Percentiles rank a stretch among this genome's conserved stretches.
Conservation (phyloP, 2,888 invertebrate genomes). For the Philonicus albiceps region DNA sequence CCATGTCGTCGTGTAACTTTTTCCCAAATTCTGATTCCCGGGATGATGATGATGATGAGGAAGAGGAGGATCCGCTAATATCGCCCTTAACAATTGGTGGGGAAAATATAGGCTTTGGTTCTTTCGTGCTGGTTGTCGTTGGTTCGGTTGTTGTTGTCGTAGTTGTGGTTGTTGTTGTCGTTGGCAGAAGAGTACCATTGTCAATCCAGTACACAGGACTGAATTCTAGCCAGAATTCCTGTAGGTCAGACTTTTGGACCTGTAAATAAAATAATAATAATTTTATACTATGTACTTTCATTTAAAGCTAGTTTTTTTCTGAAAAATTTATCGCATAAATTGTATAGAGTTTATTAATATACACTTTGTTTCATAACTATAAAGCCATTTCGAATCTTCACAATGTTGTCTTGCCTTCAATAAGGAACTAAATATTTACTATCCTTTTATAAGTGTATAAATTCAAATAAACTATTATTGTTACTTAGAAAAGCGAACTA, state of each 20-base stretch:
- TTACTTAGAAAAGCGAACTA: too few relatives aligned
- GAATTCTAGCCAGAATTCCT: conserved; percentile 75
- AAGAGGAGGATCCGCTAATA: not conserved
- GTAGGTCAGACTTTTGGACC: conserved; percentile 70
- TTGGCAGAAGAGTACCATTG: conserved; percentile 80
- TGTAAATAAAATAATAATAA: conserved; percentile 39
- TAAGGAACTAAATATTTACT: too few relatives aligned
- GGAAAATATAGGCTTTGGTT: conserved; percentile 63
- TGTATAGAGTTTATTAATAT: too few relatives aligned
- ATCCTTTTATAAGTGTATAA: too few relatives aligned
- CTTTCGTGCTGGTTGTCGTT: conserved; percentile 66
- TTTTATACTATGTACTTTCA: too few relatives aligned
- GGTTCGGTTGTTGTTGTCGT: conserved; percentile 68
- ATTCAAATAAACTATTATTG: too few relatives aligned
- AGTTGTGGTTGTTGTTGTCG: conserved; percentile 73
- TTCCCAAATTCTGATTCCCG: not conserved
- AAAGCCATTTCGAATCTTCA: too few relatives aligned
- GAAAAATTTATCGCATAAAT: too few relatives aligned
- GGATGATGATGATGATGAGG: conserved; percentile 20
- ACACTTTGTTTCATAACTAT: too few relatives aligned
- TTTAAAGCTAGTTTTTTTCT: too few relatives aligned
- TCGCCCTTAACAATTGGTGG: conserved; percentile 58
- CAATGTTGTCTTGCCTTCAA: too few relatives aligned
- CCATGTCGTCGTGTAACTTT: conserved; percentile 31
- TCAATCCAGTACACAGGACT: conserved; percentile 79